Conservation (phyloP, 2,797 vertebrate genomes). For the Cynodonichthys magdalenae region DNA sequence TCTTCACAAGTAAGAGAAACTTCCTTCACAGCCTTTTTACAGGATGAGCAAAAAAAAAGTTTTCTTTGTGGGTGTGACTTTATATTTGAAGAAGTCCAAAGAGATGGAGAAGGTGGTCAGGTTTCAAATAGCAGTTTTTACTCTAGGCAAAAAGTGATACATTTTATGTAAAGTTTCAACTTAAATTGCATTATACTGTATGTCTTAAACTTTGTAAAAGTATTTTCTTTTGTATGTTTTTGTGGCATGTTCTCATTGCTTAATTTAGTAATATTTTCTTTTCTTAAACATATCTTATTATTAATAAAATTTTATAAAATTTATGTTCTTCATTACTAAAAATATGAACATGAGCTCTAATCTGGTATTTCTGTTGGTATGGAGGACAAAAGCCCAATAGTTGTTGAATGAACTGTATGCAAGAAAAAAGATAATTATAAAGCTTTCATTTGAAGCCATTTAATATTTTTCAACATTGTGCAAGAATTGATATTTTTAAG, state of each 20-base stretch:
- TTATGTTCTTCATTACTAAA: too few relatives aligned
- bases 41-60: slow-evolving; percentile 29
- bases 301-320: too few relatives aligned
- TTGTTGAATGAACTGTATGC: too few relatives aligned
- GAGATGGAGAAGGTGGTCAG: not conserved
- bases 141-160: not conserved
- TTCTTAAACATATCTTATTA: too few relatives aligned
- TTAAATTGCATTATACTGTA: not conserved
- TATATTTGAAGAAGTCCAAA: not conserved
- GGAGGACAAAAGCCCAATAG: too few relatives aligned
- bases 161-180: not conserved
- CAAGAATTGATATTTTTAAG: slow-evolving; percentile 10
- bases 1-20: slow-evolving; percentile 46
- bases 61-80: slow-evolving; percentile 9
- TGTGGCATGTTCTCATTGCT: slow-evolving; percentile 6
- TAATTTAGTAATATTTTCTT: too few relatives aligned
- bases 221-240: not conserved
- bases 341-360: too few relatives aligned
- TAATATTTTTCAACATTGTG: not conserved
- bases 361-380: too few relatives aligned
- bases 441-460: not conserved
- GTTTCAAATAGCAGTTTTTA: slow-evolving; percentile 3
- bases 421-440: too few relatives aligned
- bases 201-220: not conserved
- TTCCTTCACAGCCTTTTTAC: slow-evolving; percentile 42